phyloP scores from a whole-genome alignment of 2,888 invertebrate species.

The Drosophila parthenogenetica region DNA sequence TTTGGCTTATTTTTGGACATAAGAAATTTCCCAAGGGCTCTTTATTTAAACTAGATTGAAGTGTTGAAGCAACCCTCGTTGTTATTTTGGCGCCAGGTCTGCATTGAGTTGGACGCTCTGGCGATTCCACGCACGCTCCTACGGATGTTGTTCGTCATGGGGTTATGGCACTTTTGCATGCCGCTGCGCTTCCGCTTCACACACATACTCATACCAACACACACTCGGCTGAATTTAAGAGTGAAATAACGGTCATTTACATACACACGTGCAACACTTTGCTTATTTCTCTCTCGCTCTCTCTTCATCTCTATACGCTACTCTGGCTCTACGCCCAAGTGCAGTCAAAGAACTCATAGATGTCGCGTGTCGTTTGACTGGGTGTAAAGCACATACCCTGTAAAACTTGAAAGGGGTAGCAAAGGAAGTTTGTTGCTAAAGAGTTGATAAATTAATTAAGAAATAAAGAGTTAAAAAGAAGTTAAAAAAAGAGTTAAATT shows the following conservation, averaged over 20 bases:
- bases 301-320: background rate
- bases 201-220: conserved; percentile 27
- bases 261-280: conserved; percentile 40
- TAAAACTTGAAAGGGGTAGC: background rate
- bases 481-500: no score
- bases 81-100: conserved; percentile 49
- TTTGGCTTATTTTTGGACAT: background rate
- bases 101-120: conserved; percentile 45
- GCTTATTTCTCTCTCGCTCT: background rate
- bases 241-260: conserved; percentile 34
- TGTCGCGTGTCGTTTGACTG: conserved; percentile 64
- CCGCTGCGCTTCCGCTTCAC: conserved; percentile 62
- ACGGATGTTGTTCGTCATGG: conserved; percentile 58
- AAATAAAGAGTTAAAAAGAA: no score
- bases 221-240: background rate
- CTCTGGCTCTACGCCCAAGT: background rate
- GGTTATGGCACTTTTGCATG: conserved; percentile 75
- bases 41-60: background rate
- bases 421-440: no score
- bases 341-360: conserved; percentile 10
- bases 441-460: no score
- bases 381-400: background rate
- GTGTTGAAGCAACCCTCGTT: conserved; percentile 20
- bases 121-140: conserved; percentile 50
- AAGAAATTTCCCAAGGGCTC: background rate